phyloP scores from a whole-genome alignment of 2,888 invertebrate species.

The Acleris cristana region DNA sequence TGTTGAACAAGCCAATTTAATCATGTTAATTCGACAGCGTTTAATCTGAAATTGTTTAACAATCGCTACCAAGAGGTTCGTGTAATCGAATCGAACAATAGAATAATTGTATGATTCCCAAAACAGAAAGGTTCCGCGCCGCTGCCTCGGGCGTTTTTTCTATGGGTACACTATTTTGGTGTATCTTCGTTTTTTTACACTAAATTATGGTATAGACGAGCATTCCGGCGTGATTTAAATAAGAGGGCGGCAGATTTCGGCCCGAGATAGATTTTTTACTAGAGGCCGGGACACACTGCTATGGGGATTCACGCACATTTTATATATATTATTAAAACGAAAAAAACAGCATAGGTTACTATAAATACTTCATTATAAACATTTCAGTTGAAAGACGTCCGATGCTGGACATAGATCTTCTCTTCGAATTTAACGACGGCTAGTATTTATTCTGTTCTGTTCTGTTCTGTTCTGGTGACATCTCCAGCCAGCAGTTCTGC shows the following conservation, averaged over 20 bases:
- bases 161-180: slow-evolving; percentile 39
- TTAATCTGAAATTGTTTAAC: slow-evolving; percentile 40
- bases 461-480: too few species aligned
- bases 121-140: slow-evolving; percentile 47
- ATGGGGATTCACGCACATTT: not conserved
- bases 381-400: too few species aligned
- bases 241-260: slow-evolving; percentile 38
- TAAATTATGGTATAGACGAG: slow-evolving; percentile 42
- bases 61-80: slow-evolving; percentile 35
- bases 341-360: too few species aligned
- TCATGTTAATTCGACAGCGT: slow-evolving; percentile 2
- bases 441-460: too few species aligned
- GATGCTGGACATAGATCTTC: too few species aligned
- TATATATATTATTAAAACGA: too few species aligned
- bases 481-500: too few species aligned
- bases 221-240: slow-evolving; percentile 41
- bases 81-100: slow-evolving; percentile 7
- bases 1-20: not conserved
- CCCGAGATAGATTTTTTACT: slow-evolving; percentile 33
- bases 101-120: slow-evolving; percentile 11
- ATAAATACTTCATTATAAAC: too few species aligned
- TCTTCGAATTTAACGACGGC: too few species aligned
- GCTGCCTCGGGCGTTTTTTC: slow-evolving; percentile 42
- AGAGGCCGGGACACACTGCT: slow-evolving; percentile 9
- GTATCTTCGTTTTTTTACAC: slow-evolving; percentile 38